Percentiles rank a stretch among this genome's conserved stretches.
Evolutionary conservation across 2,113 vertebrate genomes (phyloP).

Genomic region (Petrocephalus zakoni): DNA sequence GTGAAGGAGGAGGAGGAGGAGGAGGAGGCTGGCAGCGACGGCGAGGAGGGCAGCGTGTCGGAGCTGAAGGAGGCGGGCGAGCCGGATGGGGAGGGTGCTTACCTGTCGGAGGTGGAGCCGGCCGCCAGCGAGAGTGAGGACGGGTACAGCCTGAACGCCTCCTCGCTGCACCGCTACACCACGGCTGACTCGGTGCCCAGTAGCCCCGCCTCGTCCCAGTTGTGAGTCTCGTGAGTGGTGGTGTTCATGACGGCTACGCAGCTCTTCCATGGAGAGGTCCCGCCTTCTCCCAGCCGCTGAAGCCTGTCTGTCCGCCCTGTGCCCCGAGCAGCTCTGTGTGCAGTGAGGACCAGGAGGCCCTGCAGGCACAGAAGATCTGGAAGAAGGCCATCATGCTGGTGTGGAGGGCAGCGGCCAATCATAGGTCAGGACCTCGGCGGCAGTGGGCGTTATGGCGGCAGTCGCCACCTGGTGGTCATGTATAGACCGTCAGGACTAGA

Average conservation of each 20-base stretch:
- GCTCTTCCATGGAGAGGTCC: neutral
- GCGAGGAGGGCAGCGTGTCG: conserved; percentile 76
- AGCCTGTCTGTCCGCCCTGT: neutral
- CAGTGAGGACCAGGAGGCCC: conserved; percentile 95
- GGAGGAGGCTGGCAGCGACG: conserved; percentile 89
- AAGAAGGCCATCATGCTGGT: conserved; percentile 99
- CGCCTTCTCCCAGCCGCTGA: neutral
- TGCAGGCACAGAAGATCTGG: conserved; percentile 99
- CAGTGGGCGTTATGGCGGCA: neutral
- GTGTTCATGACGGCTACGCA: neutral
- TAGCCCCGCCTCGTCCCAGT: conserved; percentile 97
- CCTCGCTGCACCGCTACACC: conserved; percentile 78
- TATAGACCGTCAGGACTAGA: neutral
- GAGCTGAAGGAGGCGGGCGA: conserved; percentile 85
- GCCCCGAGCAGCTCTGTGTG: conserved; percentile 77
- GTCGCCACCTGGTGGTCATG: neutral
- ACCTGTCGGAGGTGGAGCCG: conserved; percentile 90
- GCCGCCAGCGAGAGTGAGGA: conserved; percentile 96
- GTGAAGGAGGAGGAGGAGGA: conserved; percentile 94
- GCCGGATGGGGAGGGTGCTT: conserved; percentile 83
- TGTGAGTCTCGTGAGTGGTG: conserved; percentile 67
- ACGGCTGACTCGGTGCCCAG: conserved; percentile 93
- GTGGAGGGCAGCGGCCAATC: conserved; percentile 98
- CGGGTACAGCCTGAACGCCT: conserved; percentile 88
- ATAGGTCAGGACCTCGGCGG: conserved; percentile 66